Evolutionary conservation across 2,113 vertebrate species (phyloP), one percentile per base, ranked within the genome.

Genomic region (Malurus alboscapulatus): DNA sequence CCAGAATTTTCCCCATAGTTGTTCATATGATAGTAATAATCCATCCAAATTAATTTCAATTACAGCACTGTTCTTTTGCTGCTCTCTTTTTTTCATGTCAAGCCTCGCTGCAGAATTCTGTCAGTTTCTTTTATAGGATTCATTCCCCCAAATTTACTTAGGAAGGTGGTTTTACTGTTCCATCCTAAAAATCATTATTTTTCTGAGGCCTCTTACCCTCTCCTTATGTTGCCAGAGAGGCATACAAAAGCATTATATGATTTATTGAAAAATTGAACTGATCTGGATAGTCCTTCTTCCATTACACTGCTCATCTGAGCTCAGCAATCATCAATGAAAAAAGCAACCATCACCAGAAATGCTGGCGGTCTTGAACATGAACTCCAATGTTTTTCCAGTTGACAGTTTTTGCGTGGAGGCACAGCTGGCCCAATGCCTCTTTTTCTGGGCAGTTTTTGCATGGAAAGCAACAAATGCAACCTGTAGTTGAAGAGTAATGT

Each of bases 381-480:
- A 58, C 34, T 86, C 53, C 51, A 89, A 59, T 7, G 17, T 69
- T 92, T 92, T 90, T 92, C 67, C 65, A 48, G n/a, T 75, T 88
- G 58, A 83, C 61, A 82, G 10, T 27, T 87, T 73, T 92, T 93
- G 47, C 86, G 47, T 83, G 75, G 36, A 81, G 68, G 82, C 59
- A 81, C 53, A 67, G 67, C 47, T 93, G 65, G 72, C 67, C 51
- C 63, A 59, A 66, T 50, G 76, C n/a, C 22, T 92, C 77, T 79
- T 92, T 92, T 84, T 80, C 83, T 92, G 74, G 81, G 84, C 77
- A 93, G 40, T 38, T 91, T 86, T 88, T 92, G 80, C 53, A 76
- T 45, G 76, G 79, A 93, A 90, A 93, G 65, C 79, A 93, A 71
- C 47, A 95, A 82, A 92, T 63, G 26, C 62, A 88, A 86, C 63